Base-by-base conservation (phyloP, 2,113 vertebrate genomes). In the Scalopus aquaticus region DNA sequence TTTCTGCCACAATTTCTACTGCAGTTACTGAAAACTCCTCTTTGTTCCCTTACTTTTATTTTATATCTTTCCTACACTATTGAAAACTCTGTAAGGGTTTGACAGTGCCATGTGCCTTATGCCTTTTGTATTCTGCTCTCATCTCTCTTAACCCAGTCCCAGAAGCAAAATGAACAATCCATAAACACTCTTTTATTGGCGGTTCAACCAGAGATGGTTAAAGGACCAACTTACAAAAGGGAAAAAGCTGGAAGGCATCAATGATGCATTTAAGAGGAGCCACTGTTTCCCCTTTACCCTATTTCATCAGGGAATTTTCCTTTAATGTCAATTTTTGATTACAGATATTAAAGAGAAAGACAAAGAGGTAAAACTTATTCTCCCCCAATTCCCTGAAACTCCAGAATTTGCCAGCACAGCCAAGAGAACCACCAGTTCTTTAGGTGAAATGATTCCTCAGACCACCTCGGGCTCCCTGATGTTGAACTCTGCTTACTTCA, bases 21-120 rank as follows among this genome's bases (percentile, higher is more conserved):
- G 10, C 35, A 42, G 65, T 5, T 44, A 11, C 15, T 22, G 13
- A 20, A 44, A 76, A 39, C 6, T 26, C 19, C 19, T 39, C 32
- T 30, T 67, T 42, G 62, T 24, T 42, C 70, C 49, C 9, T 2
- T 28, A 3, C 9, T 4, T 22, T 20, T 19, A 2, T 6, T 42
- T 35, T 20, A 49, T 28, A 15, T 37, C 44, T 74, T 65, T 77
- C 46, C 20, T 73, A 3, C 46, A 64, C 30, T 42, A 37, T 19
- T 20, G 54, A 49, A 8, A 5, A 3, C 3, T 60, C 70, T 17
- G 2, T 73, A 26, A 85, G n/a, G 39, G 42, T 62, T 46, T 24
- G 46, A 7, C 67, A 10, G 5, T 35, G 4, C 6, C 44, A 2
- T 1, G 12, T 11, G 4, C 11, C 28, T 0, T 20, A 4, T 5